A percentile compares a stretch with the other conserved stretches of the same genome.
Conservation (phyloP, 2,113 vertebrate species). For the Canis aureus region DNA sequence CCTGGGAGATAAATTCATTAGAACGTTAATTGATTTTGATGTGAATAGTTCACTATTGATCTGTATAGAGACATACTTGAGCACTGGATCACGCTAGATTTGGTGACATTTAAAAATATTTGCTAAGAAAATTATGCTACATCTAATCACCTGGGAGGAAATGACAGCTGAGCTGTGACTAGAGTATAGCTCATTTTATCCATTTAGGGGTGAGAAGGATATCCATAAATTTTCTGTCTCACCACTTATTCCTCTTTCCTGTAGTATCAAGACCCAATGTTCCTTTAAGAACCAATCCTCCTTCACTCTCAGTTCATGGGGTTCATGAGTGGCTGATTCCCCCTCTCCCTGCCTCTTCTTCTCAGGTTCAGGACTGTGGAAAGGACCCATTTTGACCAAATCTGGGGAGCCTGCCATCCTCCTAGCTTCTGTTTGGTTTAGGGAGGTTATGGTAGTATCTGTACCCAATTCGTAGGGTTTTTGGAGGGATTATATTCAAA, state of each 20-base stretch:
- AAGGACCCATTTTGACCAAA: background rate
- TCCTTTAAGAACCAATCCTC: background rate
- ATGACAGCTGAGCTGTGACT: background rate
- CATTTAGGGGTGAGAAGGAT: background rate
- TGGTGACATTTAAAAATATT: conserved; percentile 24
- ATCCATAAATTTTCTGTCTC: background rate
- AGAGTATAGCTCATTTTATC: background rate
- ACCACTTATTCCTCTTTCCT: background rate
- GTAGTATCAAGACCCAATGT: background rate
- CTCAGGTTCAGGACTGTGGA: background rate
- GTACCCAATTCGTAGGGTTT: background rate
- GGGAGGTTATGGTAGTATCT: background rate
- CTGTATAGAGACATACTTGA: background rate
- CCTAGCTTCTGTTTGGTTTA: background rate
- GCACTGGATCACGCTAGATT: background rate
- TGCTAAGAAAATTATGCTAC: background rate
- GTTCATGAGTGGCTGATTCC: background rate
- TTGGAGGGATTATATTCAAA: background rate
- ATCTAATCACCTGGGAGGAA: background rate
- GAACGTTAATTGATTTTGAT: background rate
- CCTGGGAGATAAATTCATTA: conserved; percentile 30
- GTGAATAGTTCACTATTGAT: conserved; percentile 36
- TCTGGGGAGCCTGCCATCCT: background rate
- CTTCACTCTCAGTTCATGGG: background rate
- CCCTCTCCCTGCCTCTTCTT: background rate